phyloP scores from a whole-genome alignment of 1,140 invertebrate species.

The Neotoxoptera formosana region DNA sequence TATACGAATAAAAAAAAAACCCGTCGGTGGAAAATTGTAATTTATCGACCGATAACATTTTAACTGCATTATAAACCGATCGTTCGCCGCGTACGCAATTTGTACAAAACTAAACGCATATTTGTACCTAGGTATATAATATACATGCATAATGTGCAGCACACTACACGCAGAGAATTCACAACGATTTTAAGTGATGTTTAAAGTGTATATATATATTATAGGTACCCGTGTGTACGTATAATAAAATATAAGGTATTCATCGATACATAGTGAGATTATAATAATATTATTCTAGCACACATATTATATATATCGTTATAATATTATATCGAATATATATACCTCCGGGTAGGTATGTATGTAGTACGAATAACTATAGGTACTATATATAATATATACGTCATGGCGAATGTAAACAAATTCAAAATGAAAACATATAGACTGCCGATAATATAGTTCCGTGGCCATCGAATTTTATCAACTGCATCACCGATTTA shows the following conservation, averaged over 20 bases:
- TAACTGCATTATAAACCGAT: neutral
- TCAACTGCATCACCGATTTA: neutral
- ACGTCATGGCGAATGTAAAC: neutral
- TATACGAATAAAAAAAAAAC: neutral
- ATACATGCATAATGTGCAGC: neutral
- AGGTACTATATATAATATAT: no score
- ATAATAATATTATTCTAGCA: neutral
- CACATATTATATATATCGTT: neutral
- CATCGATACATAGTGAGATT: neutral
- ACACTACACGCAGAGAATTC: neutral
- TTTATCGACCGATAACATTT: conserved; percentile 16
- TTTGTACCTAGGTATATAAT: no score
- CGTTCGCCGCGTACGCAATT: neutral
- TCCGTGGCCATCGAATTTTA: neutral
- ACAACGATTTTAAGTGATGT: neutral
- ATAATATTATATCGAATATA: neutral
- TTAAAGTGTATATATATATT: no score
- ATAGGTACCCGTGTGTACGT: neutral
- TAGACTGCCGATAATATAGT: neutral
- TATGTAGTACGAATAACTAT: neutral
- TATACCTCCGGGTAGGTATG: neutral
- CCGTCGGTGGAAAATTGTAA: neutral
- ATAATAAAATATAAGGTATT: neutral
- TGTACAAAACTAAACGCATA: neutral
- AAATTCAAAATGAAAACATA: neutral